These are phyloP conservation scores for Thalpophila matura DNA, from an alignment of 2,888 invertebrate species.

Conservation along the genomic window DNA sequence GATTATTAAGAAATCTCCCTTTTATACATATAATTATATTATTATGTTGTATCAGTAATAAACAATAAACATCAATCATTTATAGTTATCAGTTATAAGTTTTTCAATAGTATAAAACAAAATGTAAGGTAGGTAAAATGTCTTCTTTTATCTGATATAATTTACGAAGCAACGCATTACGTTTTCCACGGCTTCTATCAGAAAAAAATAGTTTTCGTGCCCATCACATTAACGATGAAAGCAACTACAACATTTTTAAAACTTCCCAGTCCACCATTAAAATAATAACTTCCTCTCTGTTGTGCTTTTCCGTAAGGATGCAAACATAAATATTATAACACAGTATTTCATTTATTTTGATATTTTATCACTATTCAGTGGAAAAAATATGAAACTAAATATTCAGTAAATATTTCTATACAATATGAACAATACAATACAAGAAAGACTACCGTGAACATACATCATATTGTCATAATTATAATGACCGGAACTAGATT, in stretches of 20 bases:
- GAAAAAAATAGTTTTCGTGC: conserved; percentile 74
- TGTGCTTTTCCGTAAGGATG: conserved; percentile 77
- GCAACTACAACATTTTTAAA: conserved; percentile 81
- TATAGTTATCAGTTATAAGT: too few species aligned
- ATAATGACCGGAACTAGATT: neutral
- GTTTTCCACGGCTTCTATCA: conserved; percentile 69
- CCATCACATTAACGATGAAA: conserved; percentile 85
- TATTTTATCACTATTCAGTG: conserved; percentile 16
- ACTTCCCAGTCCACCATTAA: conserved; percentile 84
- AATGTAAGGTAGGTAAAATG: conserved; percentile 47
- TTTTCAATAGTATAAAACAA: conserved; percentile 35
- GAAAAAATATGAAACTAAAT: conserved; percentile 5
- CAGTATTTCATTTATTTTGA: conserved; percentile 50
- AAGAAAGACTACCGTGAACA: neutral
- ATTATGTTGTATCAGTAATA: too few species aligned
- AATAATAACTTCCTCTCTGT: conserved; percentile 85
- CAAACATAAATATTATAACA: conserved; percentile 64
- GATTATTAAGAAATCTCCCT: too few species aligned
- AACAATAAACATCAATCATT: too few species aligned
- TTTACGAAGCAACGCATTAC: conserved; percentile 57
- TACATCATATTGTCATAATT: conserved; percentile 1
- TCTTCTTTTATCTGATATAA: conserved; percentile 43
- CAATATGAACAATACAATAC: neutral
- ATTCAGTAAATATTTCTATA: neutral
- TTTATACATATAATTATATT: too few species aligned